Base-by-base conservation (phyloP, 2,113 vertebrate species). In the Megaleporinus macrocephalus region DNA sequence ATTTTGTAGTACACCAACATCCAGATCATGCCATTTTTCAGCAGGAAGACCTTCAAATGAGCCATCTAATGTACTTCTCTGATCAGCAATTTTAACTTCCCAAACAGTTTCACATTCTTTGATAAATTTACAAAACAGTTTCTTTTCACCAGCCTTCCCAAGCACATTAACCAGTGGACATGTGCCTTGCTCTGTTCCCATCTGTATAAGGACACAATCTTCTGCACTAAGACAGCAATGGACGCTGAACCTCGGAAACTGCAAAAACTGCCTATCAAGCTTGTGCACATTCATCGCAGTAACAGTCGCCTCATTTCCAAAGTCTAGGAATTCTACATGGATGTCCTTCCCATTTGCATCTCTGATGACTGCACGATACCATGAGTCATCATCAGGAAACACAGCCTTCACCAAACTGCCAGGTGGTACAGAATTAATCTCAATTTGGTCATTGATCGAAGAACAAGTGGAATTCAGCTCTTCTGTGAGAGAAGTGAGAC, bases 261-360 rank as follows among this genome's bases (percentile, higher is more conserved):
- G 79, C 0, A 74, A 61, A 4, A 92, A 88, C 5, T 81, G 33
- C 27, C 83, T 68, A 20, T 93, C 88, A 49, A 96, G 92, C 27
- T 78, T 86, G 22, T 83, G 62, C 0, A 85, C 89, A 65, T 93
- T 90, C 85, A 78, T 81, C 29, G 80, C 26, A 0, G 83, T 81
- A 73, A 96, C 84, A 20, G 90, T 84, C 0, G 92, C 92, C 44
- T 91, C 89, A 51, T 96, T 96, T 44, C 96, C 96, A 84, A 95
- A 96, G 88, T 96, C 95, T 83, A 97, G 93, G 76, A 95, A 97
- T 18, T 94, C 92, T 2, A 96, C 80, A 22, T 79, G 84, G 12
- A 95, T 83, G 36, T 85, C 79, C 55, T 84, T 53, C 20, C 83
- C 80, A 33, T 78, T 84, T 51, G 85, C 89, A 20, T 91, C 88